Percentiles rank a stretch among this genome's conserved stretches.
These are phyloP conservation scores for Alces alces DNA, from an alignment of 2,113 vertebrate species.

Conservation along the genomic window DNA sequence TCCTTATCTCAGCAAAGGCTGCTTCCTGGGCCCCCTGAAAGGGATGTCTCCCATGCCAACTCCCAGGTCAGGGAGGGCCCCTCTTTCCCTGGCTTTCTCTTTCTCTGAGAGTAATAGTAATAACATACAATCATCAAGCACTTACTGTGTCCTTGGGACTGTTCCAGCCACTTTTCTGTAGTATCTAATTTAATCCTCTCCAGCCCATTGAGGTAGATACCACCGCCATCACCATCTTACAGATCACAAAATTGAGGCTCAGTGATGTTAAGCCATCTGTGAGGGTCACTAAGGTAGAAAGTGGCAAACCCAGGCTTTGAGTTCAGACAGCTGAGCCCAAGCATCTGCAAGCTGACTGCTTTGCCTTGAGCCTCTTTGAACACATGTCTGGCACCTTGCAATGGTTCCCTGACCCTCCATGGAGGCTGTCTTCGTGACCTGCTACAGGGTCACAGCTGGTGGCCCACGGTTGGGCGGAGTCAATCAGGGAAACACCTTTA, in stretches of 20 bases:
- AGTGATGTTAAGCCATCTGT: background rate
- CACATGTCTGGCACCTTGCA: background rate
- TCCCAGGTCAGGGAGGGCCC: background rate
- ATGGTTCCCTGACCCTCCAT: background rate
- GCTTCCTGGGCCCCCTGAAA: background rate
- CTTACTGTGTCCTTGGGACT: background rate
- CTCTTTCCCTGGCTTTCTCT: background rate
- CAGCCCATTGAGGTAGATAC: background rate
- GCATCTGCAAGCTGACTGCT: background rate
- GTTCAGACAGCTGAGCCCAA: background rate
- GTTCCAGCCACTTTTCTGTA: background rate
- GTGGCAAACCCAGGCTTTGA: background rate
- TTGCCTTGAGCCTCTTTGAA: background rate
- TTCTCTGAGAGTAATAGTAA: background rate
- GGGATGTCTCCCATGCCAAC: background rate
- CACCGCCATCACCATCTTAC: background rate
- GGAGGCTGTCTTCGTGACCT: background rate
- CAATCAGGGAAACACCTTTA: background rate
- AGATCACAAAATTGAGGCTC: background rate
- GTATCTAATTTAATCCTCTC: background rate
- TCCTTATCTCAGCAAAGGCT: background rate
- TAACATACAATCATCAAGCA: background rate
- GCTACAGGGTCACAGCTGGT: background rate
- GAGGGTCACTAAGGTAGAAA: background rate
- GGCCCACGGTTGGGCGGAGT: background rate